Conservation (phyloP, 2,113 vertebrate genomes). For the Sinosuthora webbiana region DNA sequence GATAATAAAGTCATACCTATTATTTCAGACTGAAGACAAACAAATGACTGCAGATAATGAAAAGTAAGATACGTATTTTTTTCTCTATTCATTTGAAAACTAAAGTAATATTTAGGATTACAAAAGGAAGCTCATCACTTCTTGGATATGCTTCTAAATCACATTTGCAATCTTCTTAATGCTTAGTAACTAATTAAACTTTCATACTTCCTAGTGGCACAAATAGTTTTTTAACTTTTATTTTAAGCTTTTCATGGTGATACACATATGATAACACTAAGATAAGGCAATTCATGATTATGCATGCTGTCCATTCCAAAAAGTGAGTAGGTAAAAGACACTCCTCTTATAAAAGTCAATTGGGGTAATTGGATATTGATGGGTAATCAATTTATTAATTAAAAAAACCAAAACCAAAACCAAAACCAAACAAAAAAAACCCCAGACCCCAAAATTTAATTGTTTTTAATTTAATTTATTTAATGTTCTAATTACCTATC, state of each 20-base stretch:
- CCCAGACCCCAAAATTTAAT: not conserved
- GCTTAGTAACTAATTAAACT: not conserved
- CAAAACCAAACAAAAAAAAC: no score
- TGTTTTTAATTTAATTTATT: not conserved
- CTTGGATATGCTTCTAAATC: not conserved
- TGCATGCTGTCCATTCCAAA: not conserved
- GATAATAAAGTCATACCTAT: not conserved
- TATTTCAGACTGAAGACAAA: constrained; percentile 13
- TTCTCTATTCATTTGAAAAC: not conserved
- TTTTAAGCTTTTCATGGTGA: not conserved
- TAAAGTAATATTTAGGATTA: not conserved
- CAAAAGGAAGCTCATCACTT: not conserved
- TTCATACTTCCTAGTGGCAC: not conserved
- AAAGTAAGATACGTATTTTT: not conserved
- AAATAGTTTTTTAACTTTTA: not conserved
- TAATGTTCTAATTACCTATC: not conserved
- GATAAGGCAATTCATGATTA: not conserved
- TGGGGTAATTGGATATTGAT: not conserved
- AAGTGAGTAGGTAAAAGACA: not conserved
- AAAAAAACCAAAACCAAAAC: not conserved
- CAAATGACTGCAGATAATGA: not conserved
- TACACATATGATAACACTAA: not conserved
- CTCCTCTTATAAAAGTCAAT: not conserved
- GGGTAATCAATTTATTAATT: not conserved
- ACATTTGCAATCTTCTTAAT: not conserved